Base-by-base conservation (phyloP, 2,888 invertebrate species). In the Pegoplata infirma region DNA sequence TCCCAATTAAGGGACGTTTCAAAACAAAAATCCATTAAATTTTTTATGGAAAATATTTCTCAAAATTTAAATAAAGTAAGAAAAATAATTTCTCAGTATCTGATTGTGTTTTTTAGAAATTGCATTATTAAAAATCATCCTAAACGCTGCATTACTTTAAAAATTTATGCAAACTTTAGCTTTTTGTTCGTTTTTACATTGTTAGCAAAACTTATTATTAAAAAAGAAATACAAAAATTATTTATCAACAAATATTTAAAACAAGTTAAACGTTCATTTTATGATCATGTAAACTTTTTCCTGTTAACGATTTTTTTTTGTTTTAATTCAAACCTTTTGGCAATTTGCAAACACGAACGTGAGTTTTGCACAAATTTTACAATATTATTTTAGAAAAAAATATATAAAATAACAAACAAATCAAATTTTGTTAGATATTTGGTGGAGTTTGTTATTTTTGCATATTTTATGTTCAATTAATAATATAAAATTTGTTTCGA, bases 201-300 rank as follows among this genome's bases (percentile, higher is more conserved):
- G 84, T 84, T 84, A 84, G 81, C 85, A 78, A 59, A 73, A 73
- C 49, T 80, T 59, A 61, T 67, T 81, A 84, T 83, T 82, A 82
- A 83, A 66, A 67, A 59, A 66, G 73, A 66, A 55, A 40, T 58
- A 55, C n/a, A 76, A 74, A 32, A 64, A 6, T 55, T 46, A 36
- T 17, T 63, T 66, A 66, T 63, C 47, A 72, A 77, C 73, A 73
- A n/a, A 79, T 71, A 56, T 66, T 87, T 87, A 84, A n/a, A 87
- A 86, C 84, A 85, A 86, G 86, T 87, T 86, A 86, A 87, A 85
- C 84, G 86, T 85, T 83, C 84, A 86, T 85, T 85, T 87, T 84
- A 82, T 66, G 75, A 80, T 64, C 76, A 67, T 74, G 55, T 66
- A 74, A 80, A 74, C 49, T 74, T 67, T 71, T 74, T 80, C 66